Evolutionary conservation across 2,113 vertebrate genomes (phyloP), one percentile per base, ranked within the genome.

Genomic region (Willisornis vidua): DNA sequence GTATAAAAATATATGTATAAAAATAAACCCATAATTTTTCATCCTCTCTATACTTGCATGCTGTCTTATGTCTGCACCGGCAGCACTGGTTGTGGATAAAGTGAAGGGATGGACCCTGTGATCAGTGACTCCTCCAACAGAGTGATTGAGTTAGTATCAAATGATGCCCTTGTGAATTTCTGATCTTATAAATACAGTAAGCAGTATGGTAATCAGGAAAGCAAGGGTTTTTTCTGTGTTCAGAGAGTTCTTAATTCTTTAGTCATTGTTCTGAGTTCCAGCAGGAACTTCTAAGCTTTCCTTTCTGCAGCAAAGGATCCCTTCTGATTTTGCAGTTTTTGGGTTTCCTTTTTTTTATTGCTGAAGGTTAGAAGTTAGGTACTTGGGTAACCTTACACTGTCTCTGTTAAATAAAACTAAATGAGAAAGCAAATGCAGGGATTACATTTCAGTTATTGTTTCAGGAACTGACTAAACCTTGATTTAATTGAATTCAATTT

Each of bases 401-500:
- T 39, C 66, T 4, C 7, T 49, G 54, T 82, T 89, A 74, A 93
- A 67, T 68, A 75, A 77, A 95, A 89, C 54, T 78, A 52, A 72
- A 57, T 89, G 76, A 92, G 62, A 63, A 86, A 89, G 48, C 22
- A 66, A 84, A 37, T 35, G 12, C 23, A 62, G 86, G 72, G 76
- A 72, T 84, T 81, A 1, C 90, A 43, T 81, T 95, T 95, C 83
- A 89, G 66, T 33, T 87, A 1, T 90, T 87, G 73, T 58, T 92
- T 92, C 25, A 65, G 80, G 72, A 92, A 58, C 61, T 92, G 65
- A 61, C 57, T 96, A 77, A 96, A 67, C 23, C 39, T 72, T 88
- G 78, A 74, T 90, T 85, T 95, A 94, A 82, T 87, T 92, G 51
- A 76, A 61, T 94, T 94, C 25, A 51, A 1, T 92, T 93, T 93